Base-by-base conservation (phyloP, 2,888 invertebrate species). In the Pecten maximus region DNA sequence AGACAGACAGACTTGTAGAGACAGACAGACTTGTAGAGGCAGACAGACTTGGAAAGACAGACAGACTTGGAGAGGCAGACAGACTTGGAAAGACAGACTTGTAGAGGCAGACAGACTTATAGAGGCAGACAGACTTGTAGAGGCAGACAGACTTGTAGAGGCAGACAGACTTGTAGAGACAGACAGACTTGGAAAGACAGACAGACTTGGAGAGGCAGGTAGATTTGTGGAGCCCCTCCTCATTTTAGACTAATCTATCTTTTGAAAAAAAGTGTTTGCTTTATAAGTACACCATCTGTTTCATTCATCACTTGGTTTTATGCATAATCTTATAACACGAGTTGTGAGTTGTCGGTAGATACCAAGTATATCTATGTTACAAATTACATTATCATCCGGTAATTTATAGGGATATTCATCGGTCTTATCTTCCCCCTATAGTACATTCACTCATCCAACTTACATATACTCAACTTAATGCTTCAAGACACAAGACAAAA, bases 281-380 rank as follows among this genome's bases (percentile, higher is more conserved):
- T 28, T 74, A 74, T 74, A 74, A 74, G 74, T 74, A 74, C 74
- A 74, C 10, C 74, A 74, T 74, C 74, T 74, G 74, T 74, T 74
- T 74, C 74, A 12, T 74, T 74, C 35, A 74, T 74, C 74, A 74
- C 74, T 74, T 74, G 74, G 28, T 74, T 74, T 74, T 74, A 28
- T 28, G 35, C 74, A 28, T 23, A 74, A 74, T 74, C 74, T 74
- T 74, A 74, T 35, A 44, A 74, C 74, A 28, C 44, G 12, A 44
- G n/a, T n/a, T n/a, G n/a, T 54, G 6, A 54, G 54, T 54, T 54
- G 54, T 8, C 54, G 48, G n/a, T 54, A 54, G 74, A 74, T 74
- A 74, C 15, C 28, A 28, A 74, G 74, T 74, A 28, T 74, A 74
- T 74, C 74, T 74, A 74, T 74, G 74, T 28, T 74, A 74, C 74